Base-by-base conservation (phyloP, 2,888 invertebrate species). In the Sepioteuthis lessoniana region DNA sequence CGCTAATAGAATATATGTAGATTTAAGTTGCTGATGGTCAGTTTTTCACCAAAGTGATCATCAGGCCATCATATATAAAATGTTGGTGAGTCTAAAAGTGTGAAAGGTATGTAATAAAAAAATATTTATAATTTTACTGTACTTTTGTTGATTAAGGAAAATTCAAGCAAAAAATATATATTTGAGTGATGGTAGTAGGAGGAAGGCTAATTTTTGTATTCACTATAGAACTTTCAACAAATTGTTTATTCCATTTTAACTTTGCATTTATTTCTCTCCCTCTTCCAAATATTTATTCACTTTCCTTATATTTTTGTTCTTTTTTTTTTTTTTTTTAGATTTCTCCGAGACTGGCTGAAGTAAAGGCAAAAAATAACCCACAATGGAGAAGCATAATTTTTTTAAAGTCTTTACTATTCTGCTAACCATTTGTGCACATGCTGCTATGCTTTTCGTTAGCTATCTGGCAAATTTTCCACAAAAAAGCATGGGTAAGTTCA, bases 301-400 rank as follows among this genome's bases (percentile, higher is more conserved):
- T 76, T 76, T 55, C 55, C 55, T 55, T 55, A n/a, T n/a, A n/a
- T 21, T 55, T 7, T 25, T 25, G 21, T 55, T 55, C 3, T 55
- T 55, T 7, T 3, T 76, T 35, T n/a, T 35, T 19, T 76, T 76
- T 19, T 16, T 16, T 35, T 76, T 19, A 76, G 76, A 76, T n/a
- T 76, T 76, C n/a, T n/a, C n/a, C 76, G n/a, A 76, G n/a, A 76
- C 76, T 10, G n/a, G 21, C 19, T 55, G 55, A 21, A 25, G 25
- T 55, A 55, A 25, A 4, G 5, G 4, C 55, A 76, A 76, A 76
- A 0, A 76, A 13, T 13, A 76, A 92, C 19, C 31, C 28, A 92
- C 31, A 92, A 92, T 92, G 92, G 92, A 47, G 46, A 92, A 92
- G 92, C 92, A 92, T 92, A 31, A n/a, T 42, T 92, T 13, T 31